Evolutionary conservation across 1,140 invertebrate species (phyloP).

Genomic region (Eumaeus atala): DNA sequence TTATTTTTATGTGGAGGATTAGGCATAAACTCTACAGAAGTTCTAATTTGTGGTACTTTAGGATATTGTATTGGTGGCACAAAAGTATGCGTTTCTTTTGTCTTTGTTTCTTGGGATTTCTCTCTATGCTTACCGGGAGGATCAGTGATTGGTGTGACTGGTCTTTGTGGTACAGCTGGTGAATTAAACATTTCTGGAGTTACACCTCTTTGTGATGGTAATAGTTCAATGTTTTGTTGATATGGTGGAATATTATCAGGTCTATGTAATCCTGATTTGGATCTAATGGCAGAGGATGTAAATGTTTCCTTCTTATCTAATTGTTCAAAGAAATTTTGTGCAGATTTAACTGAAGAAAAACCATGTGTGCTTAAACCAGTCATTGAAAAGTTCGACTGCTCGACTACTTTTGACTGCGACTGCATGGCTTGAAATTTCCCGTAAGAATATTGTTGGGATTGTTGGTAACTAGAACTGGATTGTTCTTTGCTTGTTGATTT

Average conservation of each 20-base stretch:
- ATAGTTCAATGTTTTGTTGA: conserved; percentile 76
- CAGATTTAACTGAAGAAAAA: conserved; percentile 48
- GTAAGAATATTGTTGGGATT: conserved; percentile 34
- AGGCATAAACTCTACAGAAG: conserved; percentile 28
- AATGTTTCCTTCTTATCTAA: conserved; percentile 49
- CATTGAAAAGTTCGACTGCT: conserved; percentile 28
- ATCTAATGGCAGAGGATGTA: conserved; percentile 40
- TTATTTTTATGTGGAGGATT: conserved; percentile 38
- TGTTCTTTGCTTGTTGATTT: conserved; percentile 54
- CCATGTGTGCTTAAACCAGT: conserved; percentile 29
- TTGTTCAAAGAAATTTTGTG: conserved; percentile 56
- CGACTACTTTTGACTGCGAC: conserved; percentile 37
- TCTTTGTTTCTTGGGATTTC: conserved; percentile 35
- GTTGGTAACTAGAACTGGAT: conserved; percentile 36
- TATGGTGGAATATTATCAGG: conserved; percentile 76
- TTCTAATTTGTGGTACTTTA: conserved; percentile 29
- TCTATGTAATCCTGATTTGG: conserved; percentile 74
- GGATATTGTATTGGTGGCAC: conserved; percentile 17
- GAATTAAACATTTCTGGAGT: conserved; percentile 64
- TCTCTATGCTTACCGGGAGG: conserved; percentile 33
- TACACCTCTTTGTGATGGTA: conserved; percentile 71
- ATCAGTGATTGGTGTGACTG: conserved; percentile 46
- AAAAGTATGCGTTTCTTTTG: conserved; percentile 16
- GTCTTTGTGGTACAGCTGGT: conserved; percentile 42
- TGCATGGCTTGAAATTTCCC: conserved; percentile 35